Conservation (phyloP, 2,113 vertebrate species). For the Protobothrops mucrosquamatus region DNA sequence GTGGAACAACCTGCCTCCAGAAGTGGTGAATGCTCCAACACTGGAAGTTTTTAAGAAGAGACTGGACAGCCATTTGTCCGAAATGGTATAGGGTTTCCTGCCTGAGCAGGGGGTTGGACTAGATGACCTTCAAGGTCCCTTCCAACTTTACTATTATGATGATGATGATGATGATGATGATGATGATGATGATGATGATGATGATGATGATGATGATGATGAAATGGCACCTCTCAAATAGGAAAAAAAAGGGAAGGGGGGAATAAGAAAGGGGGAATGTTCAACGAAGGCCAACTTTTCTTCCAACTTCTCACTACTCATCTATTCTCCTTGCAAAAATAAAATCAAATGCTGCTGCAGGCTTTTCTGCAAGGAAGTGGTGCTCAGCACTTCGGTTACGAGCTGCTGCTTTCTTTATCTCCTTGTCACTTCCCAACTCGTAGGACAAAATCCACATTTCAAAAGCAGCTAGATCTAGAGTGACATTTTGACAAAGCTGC, state of each 20-base stretch:
- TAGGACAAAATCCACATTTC: background rate
- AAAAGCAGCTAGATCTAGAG: background rate
- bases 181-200: too few relatives aligned
- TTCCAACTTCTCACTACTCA: background rate
- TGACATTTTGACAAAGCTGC: conserved; percentile 24
- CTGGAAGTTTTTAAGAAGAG: too few relatives aligned
- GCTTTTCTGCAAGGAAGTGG: background rate
- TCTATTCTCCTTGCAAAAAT: background rate
- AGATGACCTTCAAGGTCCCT: too few relatives aligned
- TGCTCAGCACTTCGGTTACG: background rate
- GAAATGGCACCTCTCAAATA: background rate
- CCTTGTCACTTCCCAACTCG: conserved; percentile 1
- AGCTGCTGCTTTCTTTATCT: background rate
- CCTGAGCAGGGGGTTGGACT: too few relatives aligned
- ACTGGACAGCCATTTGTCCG: too few relatives aligned
- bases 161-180: too few relatives aligned
- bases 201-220: too few relatives aligned
- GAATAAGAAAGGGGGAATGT: background rate
- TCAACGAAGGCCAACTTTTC: background rate
- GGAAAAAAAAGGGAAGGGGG: background rate
- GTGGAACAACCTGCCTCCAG: too few relatives aligned
- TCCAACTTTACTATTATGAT: too few relatives aligned
- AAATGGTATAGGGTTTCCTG: too few relatives aligned
- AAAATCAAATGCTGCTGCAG: background rate
- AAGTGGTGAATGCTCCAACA: too few relatives aligned